A percentile compares a stretch with the other conserved stretches of the same genome.
These are phyloP conservation scores for Drosophila tani DNA, from an alignment of 1,140 invertebrate species.

Conservation along the genomic window DNA sequence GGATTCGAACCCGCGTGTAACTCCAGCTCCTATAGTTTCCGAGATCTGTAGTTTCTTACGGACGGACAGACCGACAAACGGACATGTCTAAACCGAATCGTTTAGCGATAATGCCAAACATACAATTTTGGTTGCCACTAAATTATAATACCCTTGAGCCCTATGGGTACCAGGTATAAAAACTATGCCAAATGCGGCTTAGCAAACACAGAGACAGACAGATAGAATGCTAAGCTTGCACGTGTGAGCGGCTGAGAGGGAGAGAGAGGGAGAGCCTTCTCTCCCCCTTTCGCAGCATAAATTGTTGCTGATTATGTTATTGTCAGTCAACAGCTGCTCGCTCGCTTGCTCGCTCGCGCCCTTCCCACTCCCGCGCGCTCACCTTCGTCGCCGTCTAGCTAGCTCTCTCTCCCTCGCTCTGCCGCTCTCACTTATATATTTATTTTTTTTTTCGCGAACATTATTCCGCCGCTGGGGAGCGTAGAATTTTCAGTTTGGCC, in stretches of 20 bases:
- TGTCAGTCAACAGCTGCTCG: conserved; percentile 68
- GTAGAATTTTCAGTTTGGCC: conserved; percentile 77
- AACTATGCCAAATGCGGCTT: conserved; percentile 79
- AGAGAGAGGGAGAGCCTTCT: conserved; percentile 3
- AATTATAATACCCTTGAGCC: background rate
- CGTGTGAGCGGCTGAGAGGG: conserved; percentile 47
- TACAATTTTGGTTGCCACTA: background rate
- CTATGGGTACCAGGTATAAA: conserved; percentile 1
- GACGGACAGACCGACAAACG: too few relatives aligned
- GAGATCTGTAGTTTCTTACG: too few relatives aligned
- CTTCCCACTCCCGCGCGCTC: background rate
- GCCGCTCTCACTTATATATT: conserved; percentile 26
- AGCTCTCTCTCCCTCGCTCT: conserved; percentile 11
- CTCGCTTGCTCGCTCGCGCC: conserved; percentile 14
- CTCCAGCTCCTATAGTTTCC: too few relatives aligned
- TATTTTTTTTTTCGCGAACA: conserved; percentile 53
- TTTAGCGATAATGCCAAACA: too few relatives aligned
- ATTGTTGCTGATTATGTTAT: conserved; percentile 77
- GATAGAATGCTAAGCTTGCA: conserved; percentile 58
- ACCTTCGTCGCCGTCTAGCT: conserved; percentile 15
- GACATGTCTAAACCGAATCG: too few relatives aligned
- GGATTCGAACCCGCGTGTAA: too few relatives aligned
- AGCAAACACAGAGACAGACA: conserved; percentile 41
- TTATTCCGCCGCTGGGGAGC: conserved; percentile 28
- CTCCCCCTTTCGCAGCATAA: conserved; percentile 60